Conservation (phyloP, 2,113 vertebrate genomes). For the Xyrauchen texanus region DNA sequence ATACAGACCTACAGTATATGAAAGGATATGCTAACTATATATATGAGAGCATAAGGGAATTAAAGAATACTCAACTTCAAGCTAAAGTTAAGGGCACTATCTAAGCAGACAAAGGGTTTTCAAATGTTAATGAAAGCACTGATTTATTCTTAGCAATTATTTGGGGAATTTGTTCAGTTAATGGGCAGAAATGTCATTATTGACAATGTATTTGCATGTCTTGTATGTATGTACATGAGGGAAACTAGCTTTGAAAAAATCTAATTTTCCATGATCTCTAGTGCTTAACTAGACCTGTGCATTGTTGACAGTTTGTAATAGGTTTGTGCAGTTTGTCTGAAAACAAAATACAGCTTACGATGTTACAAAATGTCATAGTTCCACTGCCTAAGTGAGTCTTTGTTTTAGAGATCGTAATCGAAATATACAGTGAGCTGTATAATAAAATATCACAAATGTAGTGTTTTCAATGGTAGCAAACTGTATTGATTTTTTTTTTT, state of each 20-base stretch:
- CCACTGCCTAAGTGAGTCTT: background rate
- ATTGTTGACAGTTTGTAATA: background rate
- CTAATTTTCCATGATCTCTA: background rate
- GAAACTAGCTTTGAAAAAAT: background rate
- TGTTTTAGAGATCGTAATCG: background rate
- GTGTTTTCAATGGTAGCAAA: background rate
- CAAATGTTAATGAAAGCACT: slow-evolving; percentile 1
- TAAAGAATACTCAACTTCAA: background rate
- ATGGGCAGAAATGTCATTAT: slow-evolving; percentile 15
- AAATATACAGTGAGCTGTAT: background rate
- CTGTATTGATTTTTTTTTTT: background rate
- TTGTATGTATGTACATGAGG: background rate
- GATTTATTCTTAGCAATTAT: too few relatives aligned
- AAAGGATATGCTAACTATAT: too few relatives aligned
- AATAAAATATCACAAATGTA: too few relatives aligned
- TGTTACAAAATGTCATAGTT: background rate
- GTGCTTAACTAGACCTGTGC: background rate
- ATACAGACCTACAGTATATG: background rate
- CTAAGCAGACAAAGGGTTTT: slow-evolving; percentile 7
- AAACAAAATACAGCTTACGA: background rate
- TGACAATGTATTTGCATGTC: slow-evolving; percentile 28
- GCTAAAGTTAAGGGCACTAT: background rate
- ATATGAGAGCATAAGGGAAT: background rate
- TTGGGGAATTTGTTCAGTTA: slow-evolving; percentile 6
- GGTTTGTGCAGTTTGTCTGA: slow-evolving; percentile 5